phyloP scores from a whole-genome alignment of 2,113 vertebrate genomes.

The Heptranchias perlo region DNA sequence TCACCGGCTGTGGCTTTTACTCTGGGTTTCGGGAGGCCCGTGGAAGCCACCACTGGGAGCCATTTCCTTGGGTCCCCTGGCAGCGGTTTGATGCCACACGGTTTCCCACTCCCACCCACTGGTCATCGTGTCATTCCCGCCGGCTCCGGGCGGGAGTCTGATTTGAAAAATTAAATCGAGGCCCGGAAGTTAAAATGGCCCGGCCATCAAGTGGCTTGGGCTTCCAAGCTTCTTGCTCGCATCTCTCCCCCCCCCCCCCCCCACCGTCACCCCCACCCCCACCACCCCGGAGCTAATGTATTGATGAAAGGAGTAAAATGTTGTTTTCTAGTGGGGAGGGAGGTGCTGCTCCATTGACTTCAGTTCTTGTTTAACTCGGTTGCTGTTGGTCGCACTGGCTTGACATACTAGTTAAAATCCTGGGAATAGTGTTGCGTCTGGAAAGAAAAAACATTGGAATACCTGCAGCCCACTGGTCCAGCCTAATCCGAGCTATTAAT shows the following conservation, averaged over 20 bases:
- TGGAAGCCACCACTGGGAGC: no score
- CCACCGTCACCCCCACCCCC: no score
- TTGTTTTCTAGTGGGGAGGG: neutral
- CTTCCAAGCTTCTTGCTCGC: no score
- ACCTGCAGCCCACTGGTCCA: slow-evolving; percentile 59
- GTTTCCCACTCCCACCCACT: neutral
- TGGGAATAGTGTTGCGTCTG: slow-evolving; percentile 46
- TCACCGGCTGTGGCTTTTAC: neutral
- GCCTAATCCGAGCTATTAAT: slow-evolving; percentile 78
- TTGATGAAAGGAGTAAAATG: neutral
- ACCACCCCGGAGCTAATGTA: neutral
- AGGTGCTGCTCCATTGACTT: no score
- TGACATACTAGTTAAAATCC: slow-evolving; percentile 38
- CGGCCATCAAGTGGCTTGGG: no score
- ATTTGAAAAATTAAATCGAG: neutral
- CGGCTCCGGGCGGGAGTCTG: neutral
- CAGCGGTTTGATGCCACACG: neutral
- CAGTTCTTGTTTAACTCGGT: neutral
- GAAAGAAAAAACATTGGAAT: slow-evolving; percentile 43
- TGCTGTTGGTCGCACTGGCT: neutral
- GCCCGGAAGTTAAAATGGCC: neutral
- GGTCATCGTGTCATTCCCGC: neutral
- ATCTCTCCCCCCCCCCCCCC: no score
- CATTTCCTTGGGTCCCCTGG: neutral
- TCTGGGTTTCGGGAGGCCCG: neutral